Conservation (phyloP, 2,888 invertebrate genomes). For the Galerucella pusilla region DNA sequence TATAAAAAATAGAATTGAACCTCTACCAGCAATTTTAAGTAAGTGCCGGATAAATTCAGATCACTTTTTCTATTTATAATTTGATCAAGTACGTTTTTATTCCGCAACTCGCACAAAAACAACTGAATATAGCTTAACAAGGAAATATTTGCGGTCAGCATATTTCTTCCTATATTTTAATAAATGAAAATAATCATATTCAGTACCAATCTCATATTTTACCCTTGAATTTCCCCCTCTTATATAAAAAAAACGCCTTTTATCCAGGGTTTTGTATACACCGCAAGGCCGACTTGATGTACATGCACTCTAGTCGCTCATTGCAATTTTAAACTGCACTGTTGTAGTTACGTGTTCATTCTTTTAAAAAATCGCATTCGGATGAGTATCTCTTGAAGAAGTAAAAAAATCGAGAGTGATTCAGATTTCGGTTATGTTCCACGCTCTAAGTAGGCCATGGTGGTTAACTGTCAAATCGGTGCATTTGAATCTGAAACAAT, state of each 20-base stretch:
- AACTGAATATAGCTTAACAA: slow-evolving; percentile 30
- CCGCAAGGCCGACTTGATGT: slow-evolving; percentile 60
- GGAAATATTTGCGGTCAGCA: slow-evolving; percentile 40
- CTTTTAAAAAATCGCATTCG: slow-evolving; percentile 38
- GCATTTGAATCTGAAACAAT: slow-evolving; percentile 44
- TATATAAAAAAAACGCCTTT: slow-evolving; percentile 60
- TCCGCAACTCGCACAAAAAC: slow-evolving; percentile 18
- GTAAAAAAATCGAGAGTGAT: slow-evolving; percentile 24
- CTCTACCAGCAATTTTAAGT: not conserved
- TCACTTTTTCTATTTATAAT: slow-evolving; percentile 21
- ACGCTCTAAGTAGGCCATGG: slow-evolving; percentile 45
- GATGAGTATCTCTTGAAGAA: slow-evolving; percentile 30
- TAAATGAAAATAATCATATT: slow-evolving; percentile 49
- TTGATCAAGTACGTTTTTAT: slow-evolving; percentile 23
- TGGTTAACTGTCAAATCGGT: slow-evolving; percentile 45
- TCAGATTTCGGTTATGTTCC: slow-evolving; percentile 38
- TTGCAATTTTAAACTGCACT: slow-evolving; percentile 52
- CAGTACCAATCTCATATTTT: slow-evolving; percentile 54
- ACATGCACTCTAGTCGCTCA: slow-evolving; percentile 56
- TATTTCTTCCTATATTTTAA: slow-evolving; percentile 45
- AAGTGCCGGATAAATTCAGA: not conserved
- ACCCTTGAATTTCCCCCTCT: slow-evolving; percentile 62
- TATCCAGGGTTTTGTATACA: slow-evolving; percentile 61
- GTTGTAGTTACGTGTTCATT: slow-evolving; percentile 49
- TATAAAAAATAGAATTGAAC: not conserved